Evolutionary conservation across 2,797 vertebrate species (phyloP).

Genomic region (Lagocephalus sceleratus): DNA sequence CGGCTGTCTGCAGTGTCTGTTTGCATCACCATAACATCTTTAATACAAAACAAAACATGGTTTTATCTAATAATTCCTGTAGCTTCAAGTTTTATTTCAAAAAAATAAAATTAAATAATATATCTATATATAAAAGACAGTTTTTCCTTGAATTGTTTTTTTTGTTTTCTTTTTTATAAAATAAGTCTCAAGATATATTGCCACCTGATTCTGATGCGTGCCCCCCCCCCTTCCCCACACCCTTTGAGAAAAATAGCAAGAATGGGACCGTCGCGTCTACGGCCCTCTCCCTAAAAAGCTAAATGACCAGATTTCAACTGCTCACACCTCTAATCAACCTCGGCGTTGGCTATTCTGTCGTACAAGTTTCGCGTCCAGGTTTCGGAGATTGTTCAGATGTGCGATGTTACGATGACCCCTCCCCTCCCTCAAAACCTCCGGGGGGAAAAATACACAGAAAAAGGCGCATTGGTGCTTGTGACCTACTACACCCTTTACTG

Average conservation of each 20-base stretch:
- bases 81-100: slow-evolving; percentile 82
- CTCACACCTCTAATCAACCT: slow-evolving; percentile 36
- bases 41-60: slow-evolving; percentile 75
- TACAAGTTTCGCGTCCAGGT: slow-evolving; percentile 37
- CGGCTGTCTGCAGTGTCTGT: slow-evolving; percentile 76
- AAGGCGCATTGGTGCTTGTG: slow-evolving; percentile 79
- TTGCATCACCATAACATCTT: slow-evolving; percentile 78
- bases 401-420: slow-evolving; percentile 35
- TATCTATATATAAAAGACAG: slow-evolving; percentile 83
- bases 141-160: slow-evolving; percentile 68
- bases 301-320: slow-evolving; percentile 61
- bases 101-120: slow-evolving; percentile 87
- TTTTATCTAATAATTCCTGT: slow-evolving; percentile 78
- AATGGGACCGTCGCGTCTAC: slow-evolving; percentile 62
- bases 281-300: slow-evolving; percentile 66
- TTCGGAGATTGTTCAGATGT: slow-evolving; percentile 53
- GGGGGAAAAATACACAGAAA: slow-evolving; percentile 66
- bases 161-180: slow-evolving; percentile 76
- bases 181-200: slow-evolving; percentile 85
- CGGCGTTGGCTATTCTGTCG: slow-evolving; percentile 19
- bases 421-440: slow-evolving; percentile 47
- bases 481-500: slow-evolving; percentile 67
- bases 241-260: slow-evolving; percentile 67
- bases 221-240: slow-evolving; percentile 54
- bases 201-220: slow-evolving; percentile 72